phyloP scores from a whole-genome alignment of 2,113 vertebrate species.

The Pelobates fuscus region DNA sequence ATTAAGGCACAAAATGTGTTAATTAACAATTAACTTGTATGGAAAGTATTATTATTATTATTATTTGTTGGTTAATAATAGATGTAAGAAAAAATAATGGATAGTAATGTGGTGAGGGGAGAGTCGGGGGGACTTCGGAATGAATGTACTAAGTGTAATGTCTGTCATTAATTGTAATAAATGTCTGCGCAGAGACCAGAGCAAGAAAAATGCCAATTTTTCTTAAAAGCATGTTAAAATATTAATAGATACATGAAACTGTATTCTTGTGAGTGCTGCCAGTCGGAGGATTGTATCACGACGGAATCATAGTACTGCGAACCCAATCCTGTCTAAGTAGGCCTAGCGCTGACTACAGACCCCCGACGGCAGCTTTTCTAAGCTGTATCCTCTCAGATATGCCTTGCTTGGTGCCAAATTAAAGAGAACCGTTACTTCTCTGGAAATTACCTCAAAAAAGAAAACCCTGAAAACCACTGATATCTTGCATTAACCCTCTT shows the following conservation, averaged over 20 bases:
- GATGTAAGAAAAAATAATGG: conserved; percentile 65
- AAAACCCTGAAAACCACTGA: no score
- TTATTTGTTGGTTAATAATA: conserved; percentile 63
- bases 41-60: conserved; percentile 24
- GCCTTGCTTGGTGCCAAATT: no score
- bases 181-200: conserved; percentile 67
- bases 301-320: conserved; percentile 30
- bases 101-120: conserved; percentile 58
- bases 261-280: conserved; percentile 65
- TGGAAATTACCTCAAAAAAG: no score
- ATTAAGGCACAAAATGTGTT: conserved; percentile 44
- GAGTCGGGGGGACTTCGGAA: conserved; percentile 55
- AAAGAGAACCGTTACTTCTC: no score
- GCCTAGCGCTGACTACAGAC: not conserved
- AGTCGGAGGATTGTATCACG: conserved; percentile 70
- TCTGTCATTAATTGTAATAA: conserved; percentile 67
- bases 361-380: not conserved
- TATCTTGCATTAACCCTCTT: no score
- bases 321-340: conserved; percentile 9
- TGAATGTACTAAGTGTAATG: conserved; percentile 54
- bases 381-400: not conserved
- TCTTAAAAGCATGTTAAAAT: conserved; percentile 87
- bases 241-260: conserved; percentile 78
- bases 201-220: conserved; percentile 72
- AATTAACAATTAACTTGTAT: conserved; percentile 57